phyloP scores from a whole-genome alignment of 2,113 vertebrate genomes.

The Psophia crepitans region DNA sequence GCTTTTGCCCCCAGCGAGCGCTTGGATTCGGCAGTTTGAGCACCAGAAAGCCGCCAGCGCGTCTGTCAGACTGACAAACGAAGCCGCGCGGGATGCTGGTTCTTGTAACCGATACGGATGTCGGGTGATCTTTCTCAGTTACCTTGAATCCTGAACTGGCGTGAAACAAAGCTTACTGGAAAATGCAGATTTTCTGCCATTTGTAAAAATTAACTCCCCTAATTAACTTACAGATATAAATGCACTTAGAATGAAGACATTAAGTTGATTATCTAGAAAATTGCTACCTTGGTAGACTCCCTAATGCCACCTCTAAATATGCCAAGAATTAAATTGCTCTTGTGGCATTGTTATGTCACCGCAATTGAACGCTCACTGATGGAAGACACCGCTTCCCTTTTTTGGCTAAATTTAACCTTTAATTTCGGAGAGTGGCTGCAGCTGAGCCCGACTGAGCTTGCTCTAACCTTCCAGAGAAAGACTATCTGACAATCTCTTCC shows the following conservation, averaged over 20 bases:
- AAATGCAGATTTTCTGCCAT: conserved; percentile 72
- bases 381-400: neutral
- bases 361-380: conserved; percentile 29
- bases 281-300: conserved; percentile 76
- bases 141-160: conserved; percentile 46
- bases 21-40: neutral
- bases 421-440: conserved; percentile 18
- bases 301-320: conserved; percentile 59
- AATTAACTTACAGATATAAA: conserved; percentile 75
- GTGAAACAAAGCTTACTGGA: conserved; percentile 34
- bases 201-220: conserved; percentile 77
- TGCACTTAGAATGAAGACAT: conserved; percentile 73
- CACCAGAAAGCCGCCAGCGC: neutral
- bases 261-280: conserved; percentile 80
- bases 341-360: conserved; percentile 64
- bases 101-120: neutral
- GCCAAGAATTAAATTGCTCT: conserved; percentile 70
- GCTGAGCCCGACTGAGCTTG: neutral
- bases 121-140: neutral
- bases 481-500: neutral
- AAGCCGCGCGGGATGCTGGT: neutral
- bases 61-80: neutral
- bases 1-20: neutral
- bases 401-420: conserved; percentile 48
- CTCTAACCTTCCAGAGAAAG: neutral